Percentiles rank a stretch among this genome's conserved stretches.
Conservation (phyloP, 64 coral and sea anemone species). For the Stichodactyla helianthus region DNA sequence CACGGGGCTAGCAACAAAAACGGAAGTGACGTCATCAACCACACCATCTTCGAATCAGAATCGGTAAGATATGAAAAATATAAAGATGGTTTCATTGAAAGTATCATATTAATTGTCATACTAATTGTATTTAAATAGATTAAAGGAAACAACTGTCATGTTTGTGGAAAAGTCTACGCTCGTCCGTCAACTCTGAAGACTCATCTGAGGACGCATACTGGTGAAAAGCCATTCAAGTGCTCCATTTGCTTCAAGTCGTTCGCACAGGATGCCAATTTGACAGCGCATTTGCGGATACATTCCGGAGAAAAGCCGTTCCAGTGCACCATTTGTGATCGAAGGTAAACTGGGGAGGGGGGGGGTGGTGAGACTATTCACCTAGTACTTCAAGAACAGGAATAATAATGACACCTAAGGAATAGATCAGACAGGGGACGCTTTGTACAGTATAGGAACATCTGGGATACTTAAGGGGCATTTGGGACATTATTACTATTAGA, state of each 20-base stretch:
- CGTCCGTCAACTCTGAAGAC: not conserved
- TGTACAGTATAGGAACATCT: too few species aligned
- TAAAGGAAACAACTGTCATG: not conserved
- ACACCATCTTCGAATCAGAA: not conserved
- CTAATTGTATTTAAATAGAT: not conserved
- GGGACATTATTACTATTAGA: too few species aligned
- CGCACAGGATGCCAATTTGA: conserved; percentile 48
- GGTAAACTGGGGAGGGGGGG: not conserved
- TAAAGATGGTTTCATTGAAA: not conserved
- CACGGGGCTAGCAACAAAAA: not conserved
- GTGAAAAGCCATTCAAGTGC: conserved; percentile 49
- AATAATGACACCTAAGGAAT: not conserved
- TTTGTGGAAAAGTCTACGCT: conserved; percentile 21
- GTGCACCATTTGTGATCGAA: conserved; percentile 36
- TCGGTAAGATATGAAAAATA: not conserved
- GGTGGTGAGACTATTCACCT: not conserved
- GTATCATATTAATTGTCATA: not conserved
- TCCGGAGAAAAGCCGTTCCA: conserved; percentile 49
- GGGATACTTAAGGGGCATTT: too few species aligned
- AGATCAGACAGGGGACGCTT: too few species aligned
- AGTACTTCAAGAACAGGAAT: not conserved
- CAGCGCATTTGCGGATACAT: conserved; percentile 50
- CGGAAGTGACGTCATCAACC: not conserved
- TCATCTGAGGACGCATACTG: conserved; percentile 41
- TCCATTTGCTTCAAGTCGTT: conserved; percentile 39